phyloP scores from a whole-genome alignment of 2,888 invertebrate genomes.

The Eremobia ochroleuca region DNA sequence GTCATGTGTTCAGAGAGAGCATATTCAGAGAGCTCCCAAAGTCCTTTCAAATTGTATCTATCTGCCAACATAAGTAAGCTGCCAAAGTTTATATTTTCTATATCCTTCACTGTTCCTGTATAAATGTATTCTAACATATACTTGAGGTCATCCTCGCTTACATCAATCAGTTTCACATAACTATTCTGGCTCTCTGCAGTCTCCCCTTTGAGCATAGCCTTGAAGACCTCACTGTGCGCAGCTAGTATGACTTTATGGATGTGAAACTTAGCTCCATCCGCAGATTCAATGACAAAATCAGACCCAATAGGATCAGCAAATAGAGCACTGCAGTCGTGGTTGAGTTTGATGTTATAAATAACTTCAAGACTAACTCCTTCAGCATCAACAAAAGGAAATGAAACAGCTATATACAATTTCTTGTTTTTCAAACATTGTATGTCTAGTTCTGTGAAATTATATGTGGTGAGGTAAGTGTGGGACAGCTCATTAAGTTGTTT shows the following conservation, averaged over 20 bases:
- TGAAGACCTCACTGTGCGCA: constrained; percentile 86
- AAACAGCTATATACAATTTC: constrained; percentile 79
- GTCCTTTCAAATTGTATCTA: constrained; percentile 81
- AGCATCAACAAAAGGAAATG: constrained; percentile 67
- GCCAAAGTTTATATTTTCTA: constrained; percentile 78
- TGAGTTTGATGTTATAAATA: constrained; percentile 72
- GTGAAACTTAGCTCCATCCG: constrained; percentile 81
- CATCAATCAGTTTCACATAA: constrained; percentile 82
- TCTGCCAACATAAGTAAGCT: constrained; percentile 84
- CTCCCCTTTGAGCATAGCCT: constrained; percentile 87
- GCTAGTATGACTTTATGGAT: constrained; percentile 83
- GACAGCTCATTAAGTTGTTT: constrained; percentile 64
- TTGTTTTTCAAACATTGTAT: constrained; percentile 79
- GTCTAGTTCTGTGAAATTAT: constrained; percentile 80
- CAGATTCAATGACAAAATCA: constrained; percentile 85
- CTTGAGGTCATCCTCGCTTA: constrained; percentile 80
- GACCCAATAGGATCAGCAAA: constrained; percentile 81
- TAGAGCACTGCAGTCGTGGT: constrained; percentile 80
- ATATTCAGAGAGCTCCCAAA: constrained; percentile 80
- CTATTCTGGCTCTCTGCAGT: constrained; percentile 85
- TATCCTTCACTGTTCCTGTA: constrained; percentile 80
- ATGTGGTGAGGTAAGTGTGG: constrained; percentile 77
- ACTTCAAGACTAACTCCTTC: constrained; percentile 66
- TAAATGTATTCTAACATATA: constrained; percentile 84
- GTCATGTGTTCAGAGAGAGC: constrained; percentile 78